Evolutionary conservation across 2,888 invertebrate genomes (phyloP), one percentile per base, ranked within the genome.

Genomic region (Nephrotoma flavescens): DNA sequence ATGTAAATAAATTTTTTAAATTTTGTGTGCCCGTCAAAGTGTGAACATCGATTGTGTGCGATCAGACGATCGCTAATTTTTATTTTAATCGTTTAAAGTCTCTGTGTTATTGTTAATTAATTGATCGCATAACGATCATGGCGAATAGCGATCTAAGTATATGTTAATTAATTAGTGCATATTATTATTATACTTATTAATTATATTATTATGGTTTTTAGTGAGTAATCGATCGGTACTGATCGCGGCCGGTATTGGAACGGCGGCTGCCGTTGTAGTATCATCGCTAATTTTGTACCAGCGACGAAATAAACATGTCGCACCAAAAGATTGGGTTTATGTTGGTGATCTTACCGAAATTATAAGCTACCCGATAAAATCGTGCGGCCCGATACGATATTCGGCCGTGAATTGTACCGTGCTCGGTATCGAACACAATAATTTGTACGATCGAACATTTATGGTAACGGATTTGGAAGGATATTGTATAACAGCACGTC

Each of bases 311-410:
- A 52, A 31, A 1, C 19, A 86, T 5, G 11, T 41, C 11, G 44
- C 44, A 42, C 87, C 87, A 41, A 87, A 87, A 71, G 47, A 45
- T 6, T 94, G 94, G 94, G 92, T 91, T 71, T 92, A 92, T 89
- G 93, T 94, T 42, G 94, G 94, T 0, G 93, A 92, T 86, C 89
- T 94, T 4, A 92, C 92, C 88, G 92, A 93, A 83, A 89, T 94
- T 4, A 91, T 92, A 87, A 91, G 92, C 5, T 94, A 93, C 88
- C 94, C 94, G 0, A 91, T 94, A 12, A 94, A 94, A 89, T 94
- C 94, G 0, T 93, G 94, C 87, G 94, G 93, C 0, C 90, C 92
- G 0, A 89, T 94, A 41, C 89, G 92, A 2, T 87, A 93, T 87
- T 92, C 91, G 52, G 90, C 90, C 12, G 93, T 93, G 87, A 93